Percentiles rank a stretch among this genome's conserved stretches.
Conservation (phyloP, 2,113 vertebrate species). For the Pedionomus torquatus region DNA sequence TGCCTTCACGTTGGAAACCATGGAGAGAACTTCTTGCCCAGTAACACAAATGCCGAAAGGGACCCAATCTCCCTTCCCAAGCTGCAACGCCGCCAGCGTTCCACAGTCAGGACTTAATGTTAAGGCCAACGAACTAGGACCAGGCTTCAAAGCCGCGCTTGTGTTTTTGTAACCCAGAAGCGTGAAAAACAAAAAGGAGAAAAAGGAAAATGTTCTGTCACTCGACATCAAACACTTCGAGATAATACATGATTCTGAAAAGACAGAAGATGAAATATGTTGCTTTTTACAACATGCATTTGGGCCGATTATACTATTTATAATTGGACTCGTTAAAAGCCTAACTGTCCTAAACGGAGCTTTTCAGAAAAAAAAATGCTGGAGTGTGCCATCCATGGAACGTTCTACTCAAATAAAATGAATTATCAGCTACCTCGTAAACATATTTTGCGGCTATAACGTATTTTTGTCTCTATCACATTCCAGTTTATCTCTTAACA, state of each 20-base stretch:
- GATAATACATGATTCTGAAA: not conserved
- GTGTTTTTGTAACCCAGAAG: constrained; percentile 62
- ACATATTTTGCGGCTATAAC: not conserved
- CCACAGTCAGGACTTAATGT: constrained; percentile 27
- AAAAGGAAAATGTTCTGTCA: constrained; percentile 56
- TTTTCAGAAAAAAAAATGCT: not conserved
- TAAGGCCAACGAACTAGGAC: constrained; percentile 10
- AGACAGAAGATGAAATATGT: not conserved
- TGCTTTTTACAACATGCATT: not conserved
- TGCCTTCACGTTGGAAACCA: not conserved
- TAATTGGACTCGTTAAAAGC: not conserved
- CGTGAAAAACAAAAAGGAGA: not conserved
- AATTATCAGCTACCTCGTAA: not conserved
- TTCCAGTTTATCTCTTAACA: not conserved
- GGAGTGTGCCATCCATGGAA: not conserved
- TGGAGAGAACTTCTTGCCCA: not conserved
- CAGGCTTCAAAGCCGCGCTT: constrained; percentile 57
- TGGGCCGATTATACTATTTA: not conserved
- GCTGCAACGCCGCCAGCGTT: constrained; percentile 56
- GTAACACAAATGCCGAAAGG: not conserved
- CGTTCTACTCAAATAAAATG: not conserved
- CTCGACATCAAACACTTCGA: not conserved
- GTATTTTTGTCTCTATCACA: not conserved
- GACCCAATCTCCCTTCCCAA: constrained; percentile 23
- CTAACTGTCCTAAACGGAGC: not conserved